Conservation (phyloP, 2,797 vertebrate genomes). For the Karalla daura region DNA sequence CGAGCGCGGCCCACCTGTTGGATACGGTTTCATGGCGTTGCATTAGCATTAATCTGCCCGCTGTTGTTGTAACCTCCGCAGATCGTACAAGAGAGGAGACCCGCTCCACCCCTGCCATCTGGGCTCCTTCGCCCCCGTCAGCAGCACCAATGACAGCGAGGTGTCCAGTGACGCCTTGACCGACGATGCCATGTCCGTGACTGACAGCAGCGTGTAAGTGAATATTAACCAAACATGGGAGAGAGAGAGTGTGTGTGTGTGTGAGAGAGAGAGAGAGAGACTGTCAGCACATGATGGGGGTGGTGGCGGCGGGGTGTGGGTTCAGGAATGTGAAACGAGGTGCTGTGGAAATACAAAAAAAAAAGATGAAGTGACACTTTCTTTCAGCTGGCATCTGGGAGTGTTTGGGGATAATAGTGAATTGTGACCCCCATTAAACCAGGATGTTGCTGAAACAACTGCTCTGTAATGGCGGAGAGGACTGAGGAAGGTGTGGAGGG, state of each 20-base stretch:
- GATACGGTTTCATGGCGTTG: background rate
- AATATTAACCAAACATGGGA: slow-evolving; percentile 12
- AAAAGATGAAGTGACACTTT: background rate
- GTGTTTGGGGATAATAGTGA: background rate
- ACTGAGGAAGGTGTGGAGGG: too few species aligned
- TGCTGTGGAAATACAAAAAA: slow-evolving; percentile 6
- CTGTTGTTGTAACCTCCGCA: slow-evolving; percentile 65
- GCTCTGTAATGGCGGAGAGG: background rate
- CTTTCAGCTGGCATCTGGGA: background rate
- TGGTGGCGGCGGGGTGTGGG: too few species aligned
- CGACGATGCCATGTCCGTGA: slow-evolving; percentile 95
- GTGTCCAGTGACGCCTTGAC: slow-evolving; percentile 96
- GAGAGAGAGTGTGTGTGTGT: slow-evolving; percentile 6
- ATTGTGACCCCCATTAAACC: background rate
- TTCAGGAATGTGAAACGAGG: slow-evolving; percentile 7
- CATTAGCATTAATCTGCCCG: slow-evolving; percentile 21
- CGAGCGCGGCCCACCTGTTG: slow-evolving; percentile 40
- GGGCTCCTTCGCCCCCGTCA: slow-evolving; percentile 90
- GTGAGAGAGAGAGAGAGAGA: background rate
- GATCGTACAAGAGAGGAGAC: slow-evolving; percentile 90
- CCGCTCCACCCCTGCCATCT: slow-evolving; percentile 86
- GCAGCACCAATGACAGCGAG: slow-evolving; percentile 97
- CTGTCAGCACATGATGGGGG: background rate
- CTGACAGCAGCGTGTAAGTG: slow-evolving; percentile 97
- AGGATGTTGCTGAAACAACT: too few species aligned